Conservation (phyloP, 2,888 invertebrate genomes). For the Aproaerema taeniolella region DNA sequence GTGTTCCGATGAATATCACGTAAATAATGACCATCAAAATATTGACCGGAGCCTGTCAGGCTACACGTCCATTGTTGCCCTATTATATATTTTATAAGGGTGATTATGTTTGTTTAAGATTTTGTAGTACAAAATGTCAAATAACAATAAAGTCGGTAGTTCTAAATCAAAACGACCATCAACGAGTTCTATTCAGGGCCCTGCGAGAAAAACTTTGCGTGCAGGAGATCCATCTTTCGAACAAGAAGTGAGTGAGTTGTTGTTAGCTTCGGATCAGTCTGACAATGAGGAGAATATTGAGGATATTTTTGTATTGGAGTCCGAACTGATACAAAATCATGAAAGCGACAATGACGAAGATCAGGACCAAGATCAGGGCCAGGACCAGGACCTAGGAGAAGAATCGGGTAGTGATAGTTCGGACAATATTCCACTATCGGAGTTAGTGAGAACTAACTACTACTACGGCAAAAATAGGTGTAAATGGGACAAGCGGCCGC, state of each 20-base stretch:
- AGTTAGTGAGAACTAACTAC: not conserved
- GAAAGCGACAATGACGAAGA: not conserved
- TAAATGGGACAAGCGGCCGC: conserved; percentile 9
- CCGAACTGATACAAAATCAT: not conserved
- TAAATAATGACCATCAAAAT: conserved; percentile 1
- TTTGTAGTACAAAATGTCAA: conserved; percentile 8
- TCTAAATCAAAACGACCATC: conserved; percentile 8
- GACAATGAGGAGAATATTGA: not conserved
- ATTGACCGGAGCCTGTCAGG: conserved; percentile 2
- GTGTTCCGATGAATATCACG: too few species aligned
- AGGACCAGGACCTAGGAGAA: not conserved
- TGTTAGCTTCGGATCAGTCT: not conserved
- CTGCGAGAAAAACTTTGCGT: conserved; percentile 9
- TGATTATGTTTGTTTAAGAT: conserved; percentile 4
- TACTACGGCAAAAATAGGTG: conserved; percentile 9
- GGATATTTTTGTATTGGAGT: not conserved
- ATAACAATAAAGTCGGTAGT: conserved; percentile 10
- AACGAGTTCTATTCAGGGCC: conserved; percentile 13
- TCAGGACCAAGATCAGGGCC: too few species aligned
- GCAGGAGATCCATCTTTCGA: conserved; percentile 10
- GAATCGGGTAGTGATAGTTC: not conserved
- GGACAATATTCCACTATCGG: not conserved
- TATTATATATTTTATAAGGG: conserved; percentile 1
- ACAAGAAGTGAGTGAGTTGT: conserved; percentile 8
- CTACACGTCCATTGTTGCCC: not conserved